Evolutionary conservation across 2,797 vertebrate genomes (phyloP).

Genomic region (Caiman crocodilus): DNA sequence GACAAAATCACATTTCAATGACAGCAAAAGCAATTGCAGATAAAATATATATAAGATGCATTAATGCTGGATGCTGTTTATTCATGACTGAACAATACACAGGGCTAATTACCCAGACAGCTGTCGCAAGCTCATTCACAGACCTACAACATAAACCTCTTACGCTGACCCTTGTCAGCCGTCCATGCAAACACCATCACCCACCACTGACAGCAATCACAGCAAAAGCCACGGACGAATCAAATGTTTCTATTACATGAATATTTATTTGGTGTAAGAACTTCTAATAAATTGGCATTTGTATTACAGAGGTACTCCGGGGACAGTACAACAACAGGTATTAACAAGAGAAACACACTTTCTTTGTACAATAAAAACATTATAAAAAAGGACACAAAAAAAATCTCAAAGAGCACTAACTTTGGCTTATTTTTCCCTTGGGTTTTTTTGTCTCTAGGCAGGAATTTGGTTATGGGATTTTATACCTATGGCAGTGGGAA

Average conservation of each 20-base stretch:
- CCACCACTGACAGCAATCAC: not conserved
- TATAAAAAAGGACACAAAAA: conserved; percentile 38
- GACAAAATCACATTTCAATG: not conserved
- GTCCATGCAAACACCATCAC: conserved; percentile 4
- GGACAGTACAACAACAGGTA: not conserved
- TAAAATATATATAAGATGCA: not conserved
- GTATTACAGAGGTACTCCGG: not conserved
- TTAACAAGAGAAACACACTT: not conserved
- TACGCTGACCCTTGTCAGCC: not conserved
- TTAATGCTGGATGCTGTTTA: conserved; percentile 51
- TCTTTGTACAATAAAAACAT: not conserved
- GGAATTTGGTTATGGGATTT: not conserved
- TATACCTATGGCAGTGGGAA: not conserved
- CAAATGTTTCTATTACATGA: conserved; percentile 1
- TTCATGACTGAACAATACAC: conserved; percentile 58
- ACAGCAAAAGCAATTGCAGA: not conserved
- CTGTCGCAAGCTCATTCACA: not conserved
- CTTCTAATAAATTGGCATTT: not conserved
- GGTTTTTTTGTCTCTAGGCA: not conserved
- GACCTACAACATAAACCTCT: not conserved
- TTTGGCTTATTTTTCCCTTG: conserved; percentile 50
- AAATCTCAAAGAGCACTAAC: not conserved
- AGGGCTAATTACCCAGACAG: conserved; percentile 29
- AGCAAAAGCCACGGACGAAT: not conserved
- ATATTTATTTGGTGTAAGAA: not conserved